Conservation (phyloP, 2,888 invertebrate genomes). For the Ormyrus rosae region DNA sequence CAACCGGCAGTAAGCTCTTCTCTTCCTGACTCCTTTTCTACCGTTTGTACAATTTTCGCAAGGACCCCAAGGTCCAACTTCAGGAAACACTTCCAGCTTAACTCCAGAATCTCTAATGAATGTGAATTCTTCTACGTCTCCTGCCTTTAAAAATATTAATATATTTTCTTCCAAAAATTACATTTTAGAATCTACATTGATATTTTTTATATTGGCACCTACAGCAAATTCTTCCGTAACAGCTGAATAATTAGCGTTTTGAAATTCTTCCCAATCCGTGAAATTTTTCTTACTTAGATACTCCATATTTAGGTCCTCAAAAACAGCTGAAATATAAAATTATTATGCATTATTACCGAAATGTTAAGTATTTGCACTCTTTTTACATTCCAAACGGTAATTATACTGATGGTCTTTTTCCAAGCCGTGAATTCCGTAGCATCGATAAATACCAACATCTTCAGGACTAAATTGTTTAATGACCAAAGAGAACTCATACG, state of each 20-base stretch:
- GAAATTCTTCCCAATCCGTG: constrained; percentile 77
- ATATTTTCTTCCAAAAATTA: background rate
- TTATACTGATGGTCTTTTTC: constrained; percentile 75
- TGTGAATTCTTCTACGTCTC: constrained; percentile 71
- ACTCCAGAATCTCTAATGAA: constrained; percentile 75
- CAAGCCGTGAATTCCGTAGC: constrained; percentile 73
- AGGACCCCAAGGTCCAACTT: constrained; percentile 78
- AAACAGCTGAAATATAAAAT: constrained; percentile 9
- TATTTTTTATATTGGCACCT: constrained; percentile 21
- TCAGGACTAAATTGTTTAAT: constrained; percentile 72
- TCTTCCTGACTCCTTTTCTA: constrained; percentile 71
- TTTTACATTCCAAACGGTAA: constrained; percentile 77
- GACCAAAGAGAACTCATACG: constrained; percentile 75
- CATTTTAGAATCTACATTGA: constrained; percentile 8
- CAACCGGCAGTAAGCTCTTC: constrained; percentile 75
- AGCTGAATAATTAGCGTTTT: constrained; percentile 75
- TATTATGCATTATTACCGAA: background rate
- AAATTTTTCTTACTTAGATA: constrained; percentile 74
- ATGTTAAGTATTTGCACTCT: background rate
- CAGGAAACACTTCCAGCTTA: constrained; percentile 76
- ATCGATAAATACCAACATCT: constrained; percentile 78
- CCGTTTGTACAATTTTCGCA: constrained; percentile 76
- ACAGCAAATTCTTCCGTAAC: constrained; percentile 76
- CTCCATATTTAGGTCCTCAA: background rate
- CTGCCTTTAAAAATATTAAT: background rate